Evolutionary conservation across 2,797 vertebrate species (phyloP).

Genomic region (Austrolebias charrua): DNA sequence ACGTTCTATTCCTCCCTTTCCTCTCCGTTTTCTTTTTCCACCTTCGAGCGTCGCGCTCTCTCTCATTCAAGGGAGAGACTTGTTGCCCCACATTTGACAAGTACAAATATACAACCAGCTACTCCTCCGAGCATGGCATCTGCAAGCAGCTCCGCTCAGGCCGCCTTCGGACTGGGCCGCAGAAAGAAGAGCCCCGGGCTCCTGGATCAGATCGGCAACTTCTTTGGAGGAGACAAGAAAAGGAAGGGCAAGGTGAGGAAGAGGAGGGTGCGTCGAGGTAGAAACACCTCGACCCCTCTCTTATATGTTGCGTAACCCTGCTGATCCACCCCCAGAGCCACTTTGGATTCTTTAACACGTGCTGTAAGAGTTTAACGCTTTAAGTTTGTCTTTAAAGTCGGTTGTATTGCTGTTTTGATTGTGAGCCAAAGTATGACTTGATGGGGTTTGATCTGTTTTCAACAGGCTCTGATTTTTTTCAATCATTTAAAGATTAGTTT

Average conservation of each 20-base stretch:
- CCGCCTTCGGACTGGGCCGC: conserved; percentile 80
- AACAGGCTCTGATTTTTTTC: conserved; percentile 52
- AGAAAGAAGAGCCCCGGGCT: conserved; percentile 91
- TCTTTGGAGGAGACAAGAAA: conserved; percentile 96
- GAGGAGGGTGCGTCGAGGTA: conserved; percentile 54
- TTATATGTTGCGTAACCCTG: conserved; percentile 36
- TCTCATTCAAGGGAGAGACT: conserved; percentile 62
- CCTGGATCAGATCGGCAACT: conserved; percentile 95
- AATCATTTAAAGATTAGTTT: conserved; percentile 26
- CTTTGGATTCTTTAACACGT: conserved; percentile 30
- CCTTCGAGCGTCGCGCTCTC: conserved; percentile 51
- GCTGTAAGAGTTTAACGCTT: conserved; percentile 28
- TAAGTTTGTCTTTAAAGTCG: too few relatives aligned
- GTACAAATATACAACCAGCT: conserved; percentile 42
- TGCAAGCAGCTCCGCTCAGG: conserved; percentile 90
- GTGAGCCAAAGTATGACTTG: conserved; percentile 25
- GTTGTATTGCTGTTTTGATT: conserved; percentile 38
- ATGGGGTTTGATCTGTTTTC: conserved; percentile 38
- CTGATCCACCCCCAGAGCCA: conserved; percentile 42
- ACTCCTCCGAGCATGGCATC: conserved; percentile 87
- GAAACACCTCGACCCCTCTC: conserved; percentile 20
- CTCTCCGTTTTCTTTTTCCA: conserved; percentile 49
- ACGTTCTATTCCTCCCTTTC: conserved; percentile 52
- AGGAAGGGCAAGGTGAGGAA: conserved; percentile 98
- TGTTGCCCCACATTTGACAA: conserved; percentile 45